Evolutionary conservation across 2,888 invertebrate genomes (phyloP).

Genomic region (Ophion slaviceki): DNA sequence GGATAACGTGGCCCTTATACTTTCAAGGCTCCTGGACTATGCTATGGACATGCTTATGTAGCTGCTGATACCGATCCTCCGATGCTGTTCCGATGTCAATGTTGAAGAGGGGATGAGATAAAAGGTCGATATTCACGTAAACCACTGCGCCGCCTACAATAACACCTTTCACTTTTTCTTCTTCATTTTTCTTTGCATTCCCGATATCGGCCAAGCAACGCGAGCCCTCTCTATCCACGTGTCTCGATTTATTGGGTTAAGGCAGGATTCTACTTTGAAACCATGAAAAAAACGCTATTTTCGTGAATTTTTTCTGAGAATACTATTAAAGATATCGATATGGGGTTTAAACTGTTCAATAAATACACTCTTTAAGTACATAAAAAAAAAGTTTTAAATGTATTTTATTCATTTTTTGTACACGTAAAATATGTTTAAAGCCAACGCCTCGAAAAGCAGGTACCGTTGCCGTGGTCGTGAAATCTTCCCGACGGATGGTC

Average conservation of each 20-base stretch:
- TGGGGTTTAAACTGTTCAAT: too few relatives aligned
- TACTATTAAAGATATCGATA: too few relatives aligned
- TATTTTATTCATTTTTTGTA: too few relatives aligned
- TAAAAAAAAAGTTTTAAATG: too few relatives aligned
- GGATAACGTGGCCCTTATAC: slow-evolving; percentile 81
- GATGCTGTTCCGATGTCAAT: slow-evolving; percentile 55
- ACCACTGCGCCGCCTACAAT: slow-evolving; percentile 50
- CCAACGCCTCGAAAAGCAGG: too few relatives aligned
- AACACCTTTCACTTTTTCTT: slow-evolving; percentile 65
- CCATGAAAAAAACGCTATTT: too few relatives aligned
- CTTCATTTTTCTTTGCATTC: slow-evolving; percentile 63
- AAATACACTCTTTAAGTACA: too few relatives aligned
- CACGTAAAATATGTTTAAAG: too few relatives aligned
- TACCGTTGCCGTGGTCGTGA: too few relatives aligned
- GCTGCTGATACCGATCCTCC: slow-evolving; percentile 48
- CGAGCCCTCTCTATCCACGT: background rate
- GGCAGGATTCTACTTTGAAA: too few relatives aligned
- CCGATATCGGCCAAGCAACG: slow-evolving; percentile 29
- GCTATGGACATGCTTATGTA: slow-evolving; percentile 20
- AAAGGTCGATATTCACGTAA: slow-evolving; percentile 57
- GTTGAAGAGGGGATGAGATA: slow-evolving; percentile 13
- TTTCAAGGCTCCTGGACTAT: slow-evolving; percentile 77
- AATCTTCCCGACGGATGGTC: too few relatives aligned
- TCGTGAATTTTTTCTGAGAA: too few relatives aligned
- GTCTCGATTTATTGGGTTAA: background rate